Evolutionary conservation across 2,888 invertebrate genomes (phyloP), one percentile per base, ranked within the genome.

Genomic region (Aleiodes testaceus): DNA sequence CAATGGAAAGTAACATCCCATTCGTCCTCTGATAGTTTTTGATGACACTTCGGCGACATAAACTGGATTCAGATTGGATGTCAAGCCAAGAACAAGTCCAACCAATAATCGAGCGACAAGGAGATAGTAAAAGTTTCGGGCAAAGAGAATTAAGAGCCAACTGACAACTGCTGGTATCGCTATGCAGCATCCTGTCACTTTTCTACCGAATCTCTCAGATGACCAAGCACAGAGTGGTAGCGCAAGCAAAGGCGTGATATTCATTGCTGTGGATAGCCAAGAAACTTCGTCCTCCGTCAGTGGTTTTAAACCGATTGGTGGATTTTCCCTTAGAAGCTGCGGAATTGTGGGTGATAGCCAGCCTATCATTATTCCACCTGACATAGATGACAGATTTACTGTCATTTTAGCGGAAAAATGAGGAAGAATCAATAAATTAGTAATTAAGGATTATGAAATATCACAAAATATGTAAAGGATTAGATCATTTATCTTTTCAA

Each of bases 11-110:
- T 90, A 84, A 5, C 90, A 88, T 3, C 91, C 90, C 1, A 92
- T 82, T 47, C 88, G 84, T 0, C 92, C 92, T 7, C 91, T 84
- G 36, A 89, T 78, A 69, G 85, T 80, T 77, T 88, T 88, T 36
- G 92, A 91, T 0, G 92, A 89, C 0, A 92, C 90, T 83, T 94
- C 94, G 0, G 91, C 90, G 26, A 91, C 89, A 80, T 90, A 91
- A 14, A 92, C 88, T 0, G 93, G 92, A 0, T 89, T 88, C 36
- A 91, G 88, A 6, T 91, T 89, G 4, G 92, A 83, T 0, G 88
- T 84, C 0, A 90, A 89, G 1, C 91, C 91, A 0, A 90, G 90
- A 0, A 90, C 88, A 0, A 91, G 79, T 0, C 94, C 94, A 0
- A 89, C 87, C 0, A 93, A 77, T 53, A 92, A 89, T 65, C 92